Conservation (phyloP, 2,797 vertebrate species). For the Parauchenoglanis ngamensis region DNA sequence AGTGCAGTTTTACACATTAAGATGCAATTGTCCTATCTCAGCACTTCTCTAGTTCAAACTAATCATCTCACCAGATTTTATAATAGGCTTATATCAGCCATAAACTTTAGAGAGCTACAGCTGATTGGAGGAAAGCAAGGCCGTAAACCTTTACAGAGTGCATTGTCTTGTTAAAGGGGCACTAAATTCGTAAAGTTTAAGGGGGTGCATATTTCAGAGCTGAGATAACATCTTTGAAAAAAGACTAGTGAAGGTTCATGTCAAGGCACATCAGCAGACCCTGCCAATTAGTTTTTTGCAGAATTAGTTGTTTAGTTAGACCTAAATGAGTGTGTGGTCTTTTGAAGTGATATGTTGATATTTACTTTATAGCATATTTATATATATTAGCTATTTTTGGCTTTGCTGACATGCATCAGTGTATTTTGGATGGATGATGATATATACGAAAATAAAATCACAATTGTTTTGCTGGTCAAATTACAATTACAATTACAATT, state of each 20-base stretch:
- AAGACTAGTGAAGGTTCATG: conserved; percentile 20
- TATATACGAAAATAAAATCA: too few species aligned
- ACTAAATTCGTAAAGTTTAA: conserved; percentile 30
- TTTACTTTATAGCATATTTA: background rate
- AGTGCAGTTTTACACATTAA: background rate
- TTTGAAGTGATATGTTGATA: background rate
- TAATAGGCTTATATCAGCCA: conserved; percentile 9
- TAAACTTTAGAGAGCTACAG: conserved; percentile 27
- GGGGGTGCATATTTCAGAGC: conserved; percentile 21
- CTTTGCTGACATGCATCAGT: background rate
- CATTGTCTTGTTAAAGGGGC: conserved; percentile 2
- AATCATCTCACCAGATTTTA: conserved; percentile 12
- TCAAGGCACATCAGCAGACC: conserved; percentile 24
- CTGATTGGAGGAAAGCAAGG: conserved; percentile 24
- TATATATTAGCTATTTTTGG: background rate
- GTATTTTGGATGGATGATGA: too few species aligned
- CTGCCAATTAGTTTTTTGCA: background rate
- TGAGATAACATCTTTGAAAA: conserved; percentile 45
- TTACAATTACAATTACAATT: too few species aligned
- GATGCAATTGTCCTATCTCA: conserved; percentile 5
- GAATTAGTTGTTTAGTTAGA: background rate
- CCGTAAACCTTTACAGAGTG: conserved; percentile 19
- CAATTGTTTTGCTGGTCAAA: too few species aligned
- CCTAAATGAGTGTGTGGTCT: background rate
- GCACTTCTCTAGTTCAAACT: background rate